phyloP scores from a whole-genome alignment of 2,113 vertebrate species.

The Aptenodytes forsteri region DNA sequence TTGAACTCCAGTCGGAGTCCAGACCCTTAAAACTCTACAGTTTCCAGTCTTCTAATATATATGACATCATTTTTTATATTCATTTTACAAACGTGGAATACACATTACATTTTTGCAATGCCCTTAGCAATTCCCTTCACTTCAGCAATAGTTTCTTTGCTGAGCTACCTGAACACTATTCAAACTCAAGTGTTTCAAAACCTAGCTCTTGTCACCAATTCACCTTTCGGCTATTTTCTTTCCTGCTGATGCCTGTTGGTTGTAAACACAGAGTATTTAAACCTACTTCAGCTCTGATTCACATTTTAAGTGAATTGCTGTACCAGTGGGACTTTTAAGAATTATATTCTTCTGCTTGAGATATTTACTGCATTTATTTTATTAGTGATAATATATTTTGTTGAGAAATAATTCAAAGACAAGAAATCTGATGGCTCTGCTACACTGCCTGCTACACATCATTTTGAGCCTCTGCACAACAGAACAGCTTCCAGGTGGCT shows the following conservation, averaged over 20 bases:
- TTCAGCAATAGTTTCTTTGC: not conserved
- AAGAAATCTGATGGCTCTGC: not conserved
- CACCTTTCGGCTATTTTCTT: not conserved
- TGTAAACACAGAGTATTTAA: not conserved
- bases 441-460: not conserved
- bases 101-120: not conserved
- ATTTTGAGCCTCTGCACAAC: not conserved
- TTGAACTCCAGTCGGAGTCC: not conserved
- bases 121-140: not conserved
- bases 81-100: not conserved
- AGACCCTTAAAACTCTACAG: not conserved
- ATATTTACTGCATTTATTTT: not conserved
- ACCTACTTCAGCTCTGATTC: not conserved
- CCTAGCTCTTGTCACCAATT: not conserved
- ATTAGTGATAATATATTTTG: not conserved
- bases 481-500: not conserved
- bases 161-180: not conserved
- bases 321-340: not conserved
- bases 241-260: rapidly evolving
- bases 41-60: not conserved
- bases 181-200: not conserved
- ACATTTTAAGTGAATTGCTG: not conserved
- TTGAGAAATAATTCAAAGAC: not conserved
- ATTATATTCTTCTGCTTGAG: not conserved
- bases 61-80: not conserved